Conservation (phyloP, 1,140 invertebrate species). For the Orius insidiosus region DNA sequence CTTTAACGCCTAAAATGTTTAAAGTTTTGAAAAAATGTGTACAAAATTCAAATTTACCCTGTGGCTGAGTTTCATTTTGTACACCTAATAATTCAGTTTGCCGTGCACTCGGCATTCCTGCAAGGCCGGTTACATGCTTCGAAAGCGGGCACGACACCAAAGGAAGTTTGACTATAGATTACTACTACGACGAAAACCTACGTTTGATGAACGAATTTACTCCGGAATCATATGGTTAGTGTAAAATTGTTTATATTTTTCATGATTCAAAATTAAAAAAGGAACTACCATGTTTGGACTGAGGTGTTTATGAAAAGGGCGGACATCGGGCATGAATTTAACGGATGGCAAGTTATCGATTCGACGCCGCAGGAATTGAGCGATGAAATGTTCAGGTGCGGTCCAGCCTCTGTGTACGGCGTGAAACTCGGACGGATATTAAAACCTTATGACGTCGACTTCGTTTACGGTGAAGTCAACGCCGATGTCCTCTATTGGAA, state of each 20-base stretch:
- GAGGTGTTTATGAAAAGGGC: slow-evolving; percentile 83
- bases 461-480: slow-evolving; percentile 76
- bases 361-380: slow-evolving; percentile 80
- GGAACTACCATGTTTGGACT: slow-evolving; percentile 93
- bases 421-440: slow-evolving; percentile 67
- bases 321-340: slow-evolving; percentile 56
- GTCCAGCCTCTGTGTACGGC: slow-evolving; percentile 61
- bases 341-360: slow-evolving; percentile 87
- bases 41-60: no score
- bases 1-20: no score
- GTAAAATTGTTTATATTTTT: not conserved
- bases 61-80: no score
- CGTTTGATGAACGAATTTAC: slow-evolving; percentile 61
- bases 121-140: slow-evolving; percentile 70
- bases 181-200: slow-evolving; percentile 66
- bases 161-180: slow-evolving; percentile 75
- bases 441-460: slow-evolving; percentile 62
- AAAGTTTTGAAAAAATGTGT: no score
- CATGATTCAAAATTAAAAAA: slow-evolving; percentile 18
- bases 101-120: slow-evolving; percentile 70
- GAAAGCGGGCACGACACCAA: slow-evolving; percentile 84
- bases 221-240: slow-evolving; percentile 68
- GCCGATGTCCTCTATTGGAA: slow-evolving; percentile 76
- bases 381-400: slow-evolving; percentile 61
- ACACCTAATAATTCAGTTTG: no score